Percentiles rank a stretch among this genome's conserved stretches.
Conservation (phyloP, 2,888 invertebrate species). For the Formica aserva region DNA sequence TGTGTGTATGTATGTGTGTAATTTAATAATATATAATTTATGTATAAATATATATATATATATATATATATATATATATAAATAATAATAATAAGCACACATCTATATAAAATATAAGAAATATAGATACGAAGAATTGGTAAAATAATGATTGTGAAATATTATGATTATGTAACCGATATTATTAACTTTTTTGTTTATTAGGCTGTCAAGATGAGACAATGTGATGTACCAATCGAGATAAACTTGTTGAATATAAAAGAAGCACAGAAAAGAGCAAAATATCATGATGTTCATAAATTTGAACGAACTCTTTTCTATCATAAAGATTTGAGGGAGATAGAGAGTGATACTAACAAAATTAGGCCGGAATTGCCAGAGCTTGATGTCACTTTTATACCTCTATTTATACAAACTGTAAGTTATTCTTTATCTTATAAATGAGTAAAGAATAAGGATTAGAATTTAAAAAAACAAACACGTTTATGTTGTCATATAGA, state of each 20-base stretch:
- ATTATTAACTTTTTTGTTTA: neutral
- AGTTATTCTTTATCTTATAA: slow-evolving; percentile 86
- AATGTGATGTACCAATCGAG: slow-evolving; percentile 82
- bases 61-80: neutral
- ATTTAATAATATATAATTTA: neutral
- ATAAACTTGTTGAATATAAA: slow-evolving; percentile 86
- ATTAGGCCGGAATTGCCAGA: slow-evolving; percentile 87
- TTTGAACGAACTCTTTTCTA: slow-evolving; percentile 21
- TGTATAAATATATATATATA: neutral
- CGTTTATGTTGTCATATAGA: neutral
- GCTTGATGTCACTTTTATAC: slow-evolving; percentile 88
- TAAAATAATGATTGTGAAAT: neutral
- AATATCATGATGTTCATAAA: slow-evolving; percentile 61
- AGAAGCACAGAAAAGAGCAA: slow-evolving; percentile 74
- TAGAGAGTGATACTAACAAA: neutral
- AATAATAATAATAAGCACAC: neutral
- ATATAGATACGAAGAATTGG: neutral
- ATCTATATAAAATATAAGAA: neutral
- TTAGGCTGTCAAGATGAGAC: slow-evolving; percentile 89
- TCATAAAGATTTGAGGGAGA: neutral
- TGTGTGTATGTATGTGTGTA: neutral
- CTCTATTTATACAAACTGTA: slow-evolving; percentile 88
- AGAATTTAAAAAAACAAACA: neutral
- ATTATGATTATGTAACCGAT: neutral
- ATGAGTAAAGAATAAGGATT: slow-evolving; percentile 71